phyloP scores from a whole-genome alignment of 1,140 invertebrate genomes.

The Eumaeus atala region DNA sequence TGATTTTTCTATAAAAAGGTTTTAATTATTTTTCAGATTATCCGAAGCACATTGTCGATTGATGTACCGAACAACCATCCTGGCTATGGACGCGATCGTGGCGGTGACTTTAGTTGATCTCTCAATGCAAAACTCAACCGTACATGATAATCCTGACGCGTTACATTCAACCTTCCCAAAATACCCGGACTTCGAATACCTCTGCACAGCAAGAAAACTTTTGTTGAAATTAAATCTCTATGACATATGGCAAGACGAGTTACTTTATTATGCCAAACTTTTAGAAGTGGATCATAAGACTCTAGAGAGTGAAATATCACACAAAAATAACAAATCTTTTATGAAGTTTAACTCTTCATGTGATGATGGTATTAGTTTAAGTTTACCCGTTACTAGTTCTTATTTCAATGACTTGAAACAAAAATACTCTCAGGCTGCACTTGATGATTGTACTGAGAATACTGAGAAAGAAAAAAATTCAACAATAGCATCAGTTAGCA shows the following conservation, averaged over 20 bases:
- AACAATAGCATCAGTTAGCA: constrained; percentile 15
- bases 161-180: constrained; percentile 62
- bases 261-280: constrained; percentile 58
- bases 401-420: constrained; percentile 49
- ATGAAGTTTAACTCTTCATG: constrained; percentile 46
- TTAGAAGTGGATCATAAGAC: constrained; percentile 58
- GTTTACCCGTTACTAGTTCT: constrained; percentile 56
- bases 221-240: constrained; percentile 47
- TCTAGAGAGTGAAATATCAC: constrained; percentile 48
- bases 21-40: constrained; percentile 45
- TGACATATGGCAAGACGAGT: constrained; percentile 60
- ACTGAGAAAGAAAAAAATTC: constrained; percentile 24
- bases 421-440: constrained; percentile 4
- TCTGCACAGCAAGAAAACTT: constrained; percentile 56
- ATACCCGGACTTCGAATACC: constrained; percentile 63
- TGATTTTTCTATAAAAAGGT: too few species aligned
- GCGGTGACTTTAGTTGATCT: constrained; percentile 66
- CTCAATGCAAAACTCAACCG: constrained; percentile 68
- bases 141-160: constrained; percentile 58
- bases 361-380: constrained; percentile 45
- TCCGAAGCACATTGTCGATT: constrained; percentile 69
- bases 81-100: constrained; percentile 62
- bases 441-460: constrained; percentile 18
- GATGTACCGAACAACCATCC: constrained; percentile 61
- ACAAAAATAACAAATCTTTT: constrained; percentile 39